Base-by-base conservation (phyloP, 2,797 vertebrate genomes). In the Lutjanus campechanus region DNA sequence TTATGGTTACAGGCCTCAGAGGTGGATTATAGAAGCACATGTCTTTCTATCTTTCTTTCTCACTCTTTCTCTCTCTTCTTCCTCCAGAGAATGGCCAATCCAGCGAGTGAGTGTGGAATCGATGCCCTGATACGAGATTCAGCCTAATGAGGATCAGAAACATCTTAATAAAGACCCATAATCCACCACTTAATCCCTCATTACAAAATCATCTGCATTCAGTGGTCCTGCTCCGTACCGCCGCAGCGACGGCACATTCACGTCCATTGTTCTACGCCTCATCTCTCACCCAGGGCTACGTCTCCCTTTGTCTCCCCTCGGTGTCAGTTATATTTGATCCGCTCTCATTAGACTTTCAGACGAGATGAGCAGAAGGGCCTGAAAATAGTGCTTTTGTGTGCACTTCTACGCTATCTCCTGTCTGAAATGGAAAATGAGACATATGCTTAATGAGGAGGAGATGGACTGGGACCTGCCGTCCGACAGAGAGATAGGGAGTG, bases 131-230 rank as follows among this genome's bases (percentile, higher is more conserved):
- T 95, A 94, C 86, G 77, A 92, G 91, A 92, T 90, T 89, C 80
- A 85, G 87, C 91, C 94, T 96, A 95, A 96, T 95, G 94, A 95
- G 95, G 91, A 95, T 95, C 93, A 95, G 91, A 94, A 95, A 95
- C 93, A 95, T 95, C 95, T 96, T 96, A 95, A 96, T 96, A 96
- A 95, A 95, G 93, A 90, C 92, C 93, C 91, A 73, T 95, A 96
- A 96, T 95, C 94, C 94, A 78, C 85, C 83, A 91, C 91, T 94
- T 96, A 96, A 96, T 95, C 93, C 94, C 93, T 95, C 93, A 94
- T 95, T 96, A 96, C 93, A 93, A 92, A 92, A 89, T 88, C 90
- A 93, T 92, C 93, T 92, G 88, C 93, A 95, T 95, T 95, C 93
- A 92, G 77, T 74, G 81, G 69, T 87, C 79, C 85, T 79, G 88